Evolutionary conservation across 1,140 invertebrate species (phyloP).

Genomic region (Zophobas atratus): DNA sequence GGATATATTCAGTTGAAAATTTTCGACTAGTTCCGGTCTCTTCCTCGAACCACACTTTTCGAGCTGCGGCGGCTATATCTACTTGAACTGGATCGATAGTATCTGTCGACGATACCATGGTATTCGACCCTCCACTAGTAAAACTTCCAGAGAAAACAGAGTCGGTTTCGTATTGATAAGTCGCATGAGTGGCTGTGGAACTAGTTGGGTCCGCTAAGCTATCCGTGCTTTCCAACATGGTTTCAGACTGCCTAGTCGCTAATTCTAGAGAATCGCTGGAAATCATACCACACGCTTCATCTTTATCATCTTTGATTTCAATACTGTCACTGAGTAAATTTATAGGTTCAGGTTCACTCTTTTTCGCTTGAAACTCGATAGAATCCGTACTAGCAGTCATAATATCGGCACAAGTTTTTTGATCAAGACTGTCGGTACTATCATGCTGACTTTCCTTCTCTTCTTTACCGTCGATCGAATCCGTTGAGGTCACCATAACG

Average conservation of each 20-base stretch:
- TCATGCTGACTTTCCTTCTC: constrained; percentile 67
- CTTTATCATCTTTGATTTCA: constrained; percentile 67
- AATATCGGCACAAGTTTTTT: constrained; percentile 70
- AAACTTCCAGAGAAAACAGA: constrained; percentile 87
- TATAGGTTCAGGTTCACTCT: constrained; percentile 59
- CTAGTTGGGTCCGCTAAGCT: constrained; percentile 78
- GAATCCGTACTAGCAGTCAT: constrained; percentile 78
- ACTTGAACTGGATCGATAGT: constrained; percentile 72
- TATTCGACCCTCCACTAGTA: constrained; percentile 83
- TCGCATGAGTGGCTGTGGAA: constrained; percentile 85
- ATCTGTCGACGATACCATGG: constrained; percentile 81
- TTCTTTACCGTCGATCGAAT: constrained; percentile 74
- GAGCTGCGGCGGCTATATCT: constrained; percentile 65
- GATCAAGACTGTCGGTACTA: constrained; percentile 75
- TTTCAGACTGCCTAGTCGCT: constrained; percentile 68
- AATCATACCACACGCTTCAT: constrained; percentile 64
- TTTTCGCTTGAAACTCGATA: constrained; percentile 72
- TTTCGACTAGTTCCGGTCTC: constrained; percentile 52
- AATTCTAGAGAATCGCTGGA: constrained; percentile 72
- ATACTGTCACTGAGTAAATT: constrained; percentile 70
- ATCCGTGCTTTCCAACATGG: constrained; percentile 79
- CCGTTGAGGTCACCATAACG: constrained; percentile 74
- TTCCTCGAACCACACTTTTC: constrained; percentile 68
- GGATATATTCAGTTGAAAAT: constrained; percentile 60
- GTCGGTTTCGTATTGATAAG: constrained; percentile 87